Base-by-base conservation (phyloP, 2,888 invertebrate genomes). In the Creontiades dilutus region DNA sequence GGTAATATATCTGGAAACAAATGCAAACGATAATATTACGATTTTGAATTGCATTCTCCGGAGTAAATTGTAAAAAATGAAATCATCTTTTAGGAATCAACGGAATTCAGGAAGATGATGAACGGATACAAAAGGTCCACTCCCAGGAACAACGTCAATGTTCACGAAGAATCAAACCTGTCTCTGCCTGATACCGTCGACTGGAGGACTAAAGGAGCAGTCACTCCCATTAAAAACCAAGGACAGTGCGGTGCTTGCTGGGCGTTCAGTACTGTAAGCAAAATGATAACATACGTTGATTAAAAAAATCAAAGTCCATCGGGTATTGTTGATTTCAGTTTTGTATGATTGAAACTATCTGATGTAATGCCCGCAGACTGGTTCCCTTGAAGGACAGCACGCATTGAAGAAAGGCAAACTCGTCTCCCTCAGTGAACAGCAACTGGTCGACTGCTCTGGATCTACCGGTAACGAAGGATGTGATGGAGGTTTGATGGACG, bases 211-310 rank as follows among this genome's bases (percentile, higher is more conserved):
- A 93, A 95, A 91, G 98, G 98, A 81, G 97, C 97, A 91, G 98
- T 98, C 91, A 98, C 98, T 16, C 95, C 95, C 0, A 94, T 98
- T 92, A 98, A 98, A 94, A 96, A 98, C 94, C 98, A 98, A 95
- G 97, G 95, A 13, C 94, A 95, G 27, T 96, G 96, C 93, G 96
- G 96, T 28, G 95, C 95, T 0, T 96, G 96, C 94, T 98, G 98
- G 98, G 95, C 98, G 81, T 98, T 98, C 95, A 97, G 97, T 92
- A 94, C 97, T 28, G 96, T 96, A 93, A 95, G 96, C 95, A 37
- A 5, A 1, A 2, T 52, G 2, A 52, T 12, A 52, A 52, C 3
- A 16, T n/a, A n/a, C n/a, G n/a, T n/a, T n/a, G n/a, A n/a, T n/a
- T n/a, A n/a, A n/a, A n/a, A n/a, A n/a, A n/a, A n/a, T n/a, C n/a